Conservation (phyloP, 1,140 invertebrate species). For the Heliconius hermathena region DNA sequence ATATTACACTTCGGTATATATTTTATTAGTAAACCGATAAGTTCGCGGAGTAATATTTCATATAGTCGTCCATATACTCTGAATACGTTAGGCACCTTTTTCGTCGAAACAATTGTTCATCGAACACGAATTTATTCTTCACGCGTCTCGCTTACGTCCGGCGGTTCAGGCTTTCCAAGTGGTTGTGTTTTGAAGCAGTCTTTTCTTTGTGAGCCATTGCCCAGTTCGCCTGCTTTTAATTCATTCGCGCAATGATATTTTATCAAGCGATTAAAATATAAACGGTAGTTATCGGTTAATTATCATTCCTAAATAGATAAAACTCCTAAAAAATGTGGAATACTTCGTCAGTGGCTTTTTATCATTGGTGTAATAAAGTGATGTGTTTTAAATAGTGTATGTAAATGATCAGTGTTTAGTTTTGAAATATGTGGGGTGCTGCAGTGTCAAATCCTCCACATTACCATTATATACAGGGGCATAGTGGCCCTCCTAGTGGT, state of each 20-base stretch:
- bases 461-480: constrained; percentile 71
- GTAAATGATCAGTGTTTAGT: constrained; percentile 54
- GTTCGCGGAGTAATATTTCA: neutral
- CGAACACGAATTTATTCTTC: constrained; percentile 75
- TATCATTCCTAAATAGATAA: constrained; percentile 67
- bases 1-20: neutral
- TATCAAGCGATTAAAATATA: constrained; percentile 61
- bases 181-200: constrained; percentile 67
- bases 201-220: constrained; percentile 70
- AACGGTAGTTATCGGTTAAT: constrained; percentile 60
- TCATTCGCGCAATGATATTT: constrained; percentile 27
- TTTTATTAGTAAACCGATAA: neutral
- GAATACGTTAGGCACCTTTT: constrained; percentile 60
- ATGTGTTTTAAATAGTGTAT: constrained; percentile 59
- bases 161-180: constrained; percentile 73
- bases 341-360: constrained; percentile 59
- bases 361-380: constrained; percentile 68
- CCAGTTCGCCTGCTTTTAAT: constrained; percentile 56
- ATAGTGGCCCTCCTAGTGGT: constrained; percentile 48
- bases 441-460: constrained; percentile 74
- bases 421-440: constrained; percentile 76
- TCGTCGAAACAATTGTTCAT: constrained; percentile 72
- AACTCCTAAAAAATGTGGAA: constrained; percentile 51
- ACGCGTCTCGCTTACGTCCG: constrained; percentile 73
- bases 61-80: constrained; percentile 40